Conservation (phyloP, 2,113 vertebrate genomes). For the Gadus macrocephalus region DNA sequence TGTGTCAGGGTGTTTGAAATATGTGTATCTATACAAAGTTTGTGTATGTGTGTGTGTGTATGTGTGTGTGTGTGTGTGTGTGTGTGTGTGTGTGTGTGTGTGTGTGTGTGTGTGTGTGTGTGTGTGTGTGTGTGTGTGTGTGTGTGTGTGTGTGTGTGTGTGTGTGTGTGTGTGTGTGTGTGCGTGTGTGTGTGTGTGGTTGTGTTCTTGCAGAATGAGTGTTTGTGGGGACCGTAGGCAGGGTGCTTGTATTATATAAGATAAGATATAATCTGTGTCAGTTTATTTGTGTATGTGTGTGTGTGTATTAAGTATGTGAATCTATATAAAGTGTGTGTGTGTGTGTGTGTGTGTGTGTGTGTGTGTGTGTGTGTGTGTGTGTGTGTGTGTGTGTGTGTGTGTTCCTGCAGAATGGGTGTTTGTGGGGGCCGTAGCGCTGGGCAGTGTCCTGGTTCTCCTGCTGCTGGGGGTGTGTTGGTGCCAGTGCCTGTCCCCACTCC, state of each 20-base stretch:
- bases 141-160: constrained; percentile 15
- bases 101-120: background rate
- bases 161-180: constrained; percentile 77
- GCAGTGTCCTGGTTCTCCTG: constrained; percentile 81
- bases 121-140: constrained; percentile 84
- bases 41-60: constrained; percentile 85
- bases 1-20: constrained; percentile 2
- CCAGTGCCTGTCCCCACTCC: constrained; percentile 93
- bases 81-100: too few relatives aligned
- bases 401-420: constrained; percentile 88
- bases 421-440: constrained; percentile 84
- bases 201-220: background rate
- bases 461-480: constrained; percentile 95
- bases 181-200: constrained; percentile 68
- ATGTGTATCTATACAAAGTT: too few relatives aligned
- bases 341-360: background rate
- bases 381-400: constrained; percentile 23
- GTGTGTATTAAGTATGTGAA: background rate
- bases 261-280: constrained; percentile 12
- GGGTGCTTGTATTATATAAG: constrained; percentile 8
- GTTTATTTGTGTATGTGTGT: background rate
- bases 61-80: background rate
- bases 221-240: constrained; percentile 13
- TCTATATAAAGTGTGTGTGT: background rate
- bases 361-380: background rate